Conservation (phyloP, 2,888 invertebrate genomes). For the Sphaerophoria taeniata region DNA sequence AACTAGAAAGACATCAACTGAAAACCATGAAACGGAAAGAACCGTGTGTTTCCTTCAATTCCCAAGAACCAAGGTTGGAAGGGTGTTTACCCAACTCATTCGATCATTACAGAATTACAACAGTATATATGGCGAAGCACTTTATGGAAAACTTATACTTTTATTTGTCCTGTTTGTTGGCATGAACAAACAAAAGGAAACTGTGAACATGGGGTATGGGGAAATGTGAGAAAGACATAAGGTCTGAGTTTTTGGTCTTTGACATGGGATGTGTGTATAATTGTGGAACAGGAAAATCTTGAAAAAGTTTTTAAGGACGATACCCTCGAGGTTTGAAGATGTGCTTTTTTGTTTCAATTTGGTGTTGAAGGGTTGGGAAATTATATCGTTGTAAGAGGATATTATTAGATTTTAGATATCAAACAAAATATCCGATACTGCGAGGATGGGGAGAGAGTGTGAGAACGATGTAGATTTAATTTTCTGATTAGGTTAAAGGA, state of each 20-base stretch:
- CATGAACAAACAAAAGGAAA: constrained; percentile 43
- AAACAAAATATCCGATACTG: constrained; percentile 9
- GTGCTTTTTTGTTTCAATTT: constrained; percentile 9
- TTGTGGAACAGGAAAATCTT: constrained; percentile 45
- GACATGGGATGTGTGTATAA: constrained; percentile 34
- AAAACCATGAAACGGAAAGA: constrained; percentile 45
- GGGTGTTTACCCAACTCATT: constrained; percentile 21
- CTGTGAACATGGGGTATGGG: background rate
- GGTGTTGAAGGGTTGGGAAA: background rate
- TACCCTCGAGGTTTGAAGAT: constrained; percentile 32
- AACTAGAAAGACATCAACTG: constrained; percentile 36
- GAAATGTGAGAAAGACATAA: constrained; percentile 14
- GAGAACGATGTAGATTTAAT: constrained; percentile 38
- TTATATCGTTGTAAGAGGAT: constrained; percentile 52
- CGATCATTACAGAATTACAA: constrained; percentile 57
- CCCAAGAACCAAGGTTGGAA: constrained; percentile 38
- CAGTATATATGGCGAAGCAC: constrained; percentile 39
- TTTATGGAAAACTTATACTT: constrained; percentile 61
- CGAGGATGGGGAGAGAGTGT: background rate
- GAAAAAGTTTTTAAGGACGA: constrained; percentile 42
- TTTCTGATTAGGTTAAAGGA: constrained; percentile 46
- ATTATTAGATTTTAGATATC: constrained; percentile 65
- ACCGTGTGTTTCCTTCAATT: background rate
- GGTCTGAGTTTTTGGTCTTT: constrained; percentile 55
- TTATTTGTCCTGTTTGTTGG: constrained; percentile 50